Conservation (phyloP, 37 sponge, comb jelly and placozoan genomes). For the Cladorhizidae sp. region DNA sequence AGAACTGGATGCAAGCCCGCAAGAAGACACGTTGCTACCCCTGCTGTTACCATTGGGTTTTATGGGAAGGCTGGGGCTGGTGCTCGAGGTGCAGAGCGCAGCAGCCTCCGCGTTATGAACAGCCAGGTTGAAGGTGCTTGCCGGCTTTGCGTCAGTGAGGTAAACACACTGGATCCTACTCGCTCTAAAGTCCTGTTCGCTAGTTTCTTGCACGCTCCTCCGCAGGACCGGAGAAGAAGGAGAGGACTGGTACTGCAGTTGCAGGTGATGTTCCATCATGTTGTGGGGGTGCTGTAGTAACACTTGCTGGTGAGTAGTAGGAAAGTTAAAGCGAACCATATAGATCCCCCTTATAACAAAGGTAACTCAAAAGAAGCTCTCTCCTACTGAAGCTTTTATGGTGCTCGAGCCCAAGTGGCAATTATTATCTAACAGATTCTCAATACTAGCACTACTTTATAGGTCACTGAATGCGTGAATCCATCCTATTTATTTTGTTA, state of each 20-base stretch:
- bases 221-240: not conserved
- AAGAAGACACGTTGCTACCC: too few species aligned
- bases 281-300: not conserved
- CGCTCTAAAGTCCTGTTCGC: not conserved
- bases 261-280: constrained; percentile 8
- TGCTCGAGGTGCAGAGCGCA: constrained; percentile 6
- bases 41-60: too few species aligned
- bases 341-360: too few species aligned
- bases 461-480: too few species aligned
- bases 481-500: not conserved
- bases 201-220: not conserved
- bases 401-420: too few species aligned
- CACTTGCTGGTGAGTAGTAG: not conserved
- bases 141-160: constrained; percentile 7
- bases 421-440: too few species aligned
- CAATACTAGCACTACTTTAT: too few species aligned
- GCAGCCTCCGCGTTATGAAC: not conserved
- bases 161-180: not conserved
- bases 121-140: not conserved
- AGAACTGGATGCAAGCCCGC: not conserved
- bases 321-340: too few species aligned
- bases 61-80: not conserved
- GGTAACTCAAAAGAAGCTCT: too few species aligned
- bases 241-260: constrained; percentile 3
- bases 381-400: too few species aligned